Base-by-base conservation (phyloP, 2,888 invertebrate genomes). In the Spilosoma lubricipeda region DNA sequence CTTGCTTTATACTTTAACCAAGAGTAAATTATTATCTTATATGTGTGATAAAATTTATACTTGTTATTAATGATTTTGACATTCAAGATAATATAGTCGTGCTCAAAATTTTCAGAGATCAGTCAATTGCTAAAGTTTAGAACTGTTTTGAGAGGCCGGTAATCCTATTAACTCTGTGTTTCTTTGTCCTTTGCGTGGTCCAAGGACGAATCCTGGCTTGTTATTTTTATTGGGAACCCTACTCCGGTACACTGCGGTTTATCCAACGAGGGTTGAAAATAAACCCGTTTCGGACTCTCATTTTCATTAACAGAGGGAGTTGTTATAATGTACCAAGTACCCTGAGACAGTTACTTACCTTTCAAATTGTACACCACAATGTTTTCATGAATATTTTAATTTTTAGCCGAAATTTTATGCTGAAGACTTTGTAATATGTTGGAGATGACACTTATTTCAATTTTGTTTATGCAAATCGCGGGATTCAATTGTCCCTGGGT, bases 331-430 rank as follows among this genome's bases (percentile, higher is more conserved):
- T 73, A 75, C 73, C 75, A 75, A 76, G 72, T 73, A 65, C 73
- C 72, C 59, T 52, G 69, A 80, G 82, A 83, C 82, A 80, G 81
- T 85, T 82, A 82, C 82, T 74, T 77, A 78, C 75, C 77, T 78
- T 76, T 70, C 77, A 74, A 75, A 74, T 76, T 73, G 72, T 70
- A 30, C 39, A 77, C 74, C 74, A 71, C 73, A 77, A 71, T 76
- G 79, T 80, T 76, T 72, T 75, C 78, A 78, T 77, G 78, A 75
- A 77, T 80, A 80, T 77, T 76, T 78, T 71, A 78, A 80, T 75
- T 65, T 74, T 67, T 69, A 52, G 71, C 36, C 71, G 67, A 76
- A 78, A 76, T 76, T 76, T 77, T 75, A 56, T 64, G 63, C 64
- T 73, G 80, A 76, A 73, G 68, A 63, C 75, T 66, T 65, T 56